These are phyloP conservation scores for Valencia hispanica DNA, from an alignment of 2,797 vertebrate genomes.

Conservation along the genomic window DNA sequence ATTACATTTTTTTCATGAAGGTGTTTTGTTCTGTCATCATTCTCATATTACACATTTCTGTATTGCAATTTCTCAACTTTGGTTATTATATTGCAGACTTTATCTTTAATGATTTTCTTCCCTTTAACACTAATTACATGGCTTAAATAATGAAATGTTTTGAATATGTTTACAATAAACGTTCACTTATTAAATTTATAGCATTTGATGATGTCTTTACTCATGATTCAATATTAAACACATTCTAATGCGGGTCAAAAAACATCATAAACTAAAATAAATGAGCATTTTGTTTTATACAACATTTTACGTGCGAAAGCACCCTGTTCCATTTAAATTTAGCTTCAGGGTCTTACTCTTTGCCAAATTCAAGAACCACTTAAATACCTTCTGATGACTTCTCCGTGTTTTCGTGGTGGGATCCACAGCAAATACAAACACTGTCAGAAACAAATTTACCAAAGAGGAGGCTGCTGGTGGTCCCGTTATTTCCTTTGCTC, in stretches of 20 bases:
- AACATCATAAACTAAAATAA: neutral
- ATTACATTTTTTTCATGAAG: neutral
- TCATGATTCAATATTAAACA: neutral
- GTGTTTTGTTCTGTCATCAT: slow-evolving; percentile 19
- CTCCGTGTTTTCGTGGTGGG: slow-evolving; percentile 51
- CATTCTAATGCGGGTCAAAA: neutral
- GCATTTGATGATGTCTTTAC: neutral
- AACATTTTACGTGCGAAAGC: slow-evolving; percentile 29
- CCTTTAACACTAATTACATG: neutral
- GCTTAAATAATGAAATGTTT: neutral
- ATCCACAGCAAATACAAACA: slow-evolving; percentile 62
- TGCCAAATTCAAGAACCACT: slow-evolving; percentile 58
- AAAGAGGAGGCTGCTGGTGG: slow-evolving; percentile 66
- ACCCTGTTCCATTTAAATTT: slow-evolving; percentile 37
- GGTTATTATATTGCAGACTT: neutral
- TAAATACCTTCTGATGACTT: slow-evolving; percentile 60
- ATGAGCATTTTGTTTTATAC: neutral
- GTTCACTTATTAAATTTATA: neutral
- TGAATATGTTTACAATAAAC: slow-evolving; percentile 16
- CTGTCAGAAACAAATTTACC: slow-evolving; percentile 50
- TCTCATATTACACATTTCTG: neutral
- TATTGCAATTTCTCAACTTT: neutral
- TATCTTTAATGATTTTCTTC: neutral
- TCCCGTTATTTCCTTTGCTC: slow-evolving; percentile 58
- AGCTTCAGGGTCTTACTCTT: slow-evolving; percentile 22